phyloP scores from a whole-genome alignment of 92 coral and sea anemone genomes.

The Umimayanthus chanpuru region DNA sequence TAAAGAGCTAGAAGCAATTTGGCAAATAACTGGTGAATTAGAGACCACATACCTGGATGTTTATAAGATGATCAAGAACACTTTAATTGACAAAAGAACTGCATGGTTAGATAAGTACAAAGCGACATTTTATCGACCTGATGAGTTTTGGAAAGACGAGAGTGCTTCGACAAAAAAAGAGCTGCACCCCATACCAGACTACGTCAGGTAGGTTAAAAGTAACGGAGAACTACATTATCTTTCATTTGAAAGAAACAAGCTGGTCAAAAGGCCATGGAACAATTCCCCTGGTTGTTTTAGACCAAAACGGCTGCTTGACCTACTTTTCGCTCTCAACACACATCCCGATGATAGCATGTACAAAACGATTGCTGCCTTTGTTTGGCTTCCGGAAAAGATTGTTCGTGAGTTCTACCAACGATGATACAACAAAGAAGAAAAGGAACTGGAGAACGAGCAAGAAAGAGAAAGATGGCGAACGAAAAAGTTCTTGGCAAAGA shows the following conservation, averaged over 20 bases:
- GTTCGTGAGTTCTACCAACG: conserved; percentile 22
- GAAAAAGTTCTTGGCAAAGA: conserved; percentile 24
- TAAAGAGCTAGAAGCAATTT: conserved; percentile 29
- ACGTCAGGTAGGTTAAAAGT: conserved; percentile 30
- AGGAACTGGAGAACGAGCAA: conserved; percentile 33
- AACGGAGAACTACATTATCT: conserved; percentile 31
- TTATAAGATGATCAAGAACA: conserved; percentile 18
- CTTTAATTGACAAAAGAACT: conserved; percentile 3
- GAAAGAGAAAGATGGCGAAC: conserved; percentile 25
- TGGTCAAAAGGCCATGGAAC: conserved; percentile 4
- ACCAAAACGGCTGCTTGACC: conserved; percentile 30
- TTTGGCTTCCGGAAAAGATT: conserved; percentile 34
- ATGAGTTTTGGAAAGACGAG: conserved; percentile 8
- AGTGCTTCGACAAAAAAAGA: neutral
- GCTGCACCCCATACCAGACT: conserved; percentile 29
- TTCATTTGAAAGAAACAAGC: conserved; percentile 28
- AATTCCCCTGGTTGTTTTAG: conserved; percentile 32
- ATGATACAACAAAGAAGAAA: neutral
- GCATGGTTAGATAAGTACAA: conserved; percentile 33
- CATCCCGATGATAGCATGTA: conserved; percentile 10
- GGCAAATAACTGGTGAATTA: conserved; percentile 23
- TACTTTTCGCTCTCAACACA: conserved; percentile 10
- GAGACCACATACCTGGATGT: conserved; percentile 6
- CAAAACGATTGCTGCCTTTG: neutral
- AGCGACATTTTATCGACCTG: neutral